These are phyloP conservation scores for Megalopta genalis DNA, from an alignment of 1,140 invertebrate species.

Conservation along the genomic window DNA sequence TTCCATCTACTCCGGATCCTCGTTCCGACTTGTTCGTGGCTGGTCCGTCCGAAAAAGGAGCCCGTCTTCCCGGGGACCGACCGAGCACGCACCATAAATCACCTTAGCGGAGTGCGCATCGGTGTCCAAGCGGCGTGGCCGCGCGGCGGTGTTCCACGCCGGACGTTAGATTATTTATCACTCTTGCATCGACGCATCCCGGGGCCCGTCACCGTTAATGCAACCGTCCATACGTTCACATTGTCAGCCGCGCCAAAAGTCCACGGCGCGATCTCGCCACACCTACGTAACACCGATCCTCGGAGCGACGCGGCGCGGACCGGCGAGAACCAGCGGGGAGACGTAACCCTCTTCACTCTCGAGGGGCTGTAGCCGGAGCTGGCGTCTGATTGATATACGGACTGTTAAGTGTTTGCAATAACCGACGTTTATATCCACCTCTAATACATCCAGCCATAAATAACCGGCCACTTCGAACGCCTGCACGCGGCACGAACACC, in stretches of 20 bases:
- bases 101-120: constrained; percentile 26
- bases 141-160: not conserved
- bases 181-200: constrained; percentile 30
- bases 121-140: constrained; percentile 10
- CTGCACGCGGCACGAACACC: constrained; percentile 55
- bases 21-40: constrained; percentile 18
- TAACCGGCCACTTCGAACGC: constrained; percentile 74
- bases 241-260: constrained; percentile 32
- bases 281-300: constrained; percentile 18
- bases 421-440: constrained; percentile 79
- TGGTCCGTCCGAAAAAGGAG: constrained; percentile 18
- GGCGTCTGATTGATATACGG: constrained; percentile 80
- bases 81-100: constrained; percentile 34
- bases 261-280: not conserved
- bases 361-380: constrained; percentile 68
- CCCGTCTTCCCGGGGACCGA: not conserved
- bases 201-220: constrained; percentile 33
- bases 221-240: constrained; percentile 38
- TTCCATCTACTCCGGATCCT: not conserved
- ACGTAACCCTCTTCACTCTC: constrained; percentile 61
- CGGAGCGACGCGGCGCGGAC: no score
- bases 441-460: constrained; percentile 79
- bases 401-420: constrained; percentile 80
- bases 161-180: constrained; percentile 45
- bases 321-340: no score